Base-by-base conservation (phyloP, 2,113 vertebrate genomes). In the Dasyprocta punctata region DNA sequence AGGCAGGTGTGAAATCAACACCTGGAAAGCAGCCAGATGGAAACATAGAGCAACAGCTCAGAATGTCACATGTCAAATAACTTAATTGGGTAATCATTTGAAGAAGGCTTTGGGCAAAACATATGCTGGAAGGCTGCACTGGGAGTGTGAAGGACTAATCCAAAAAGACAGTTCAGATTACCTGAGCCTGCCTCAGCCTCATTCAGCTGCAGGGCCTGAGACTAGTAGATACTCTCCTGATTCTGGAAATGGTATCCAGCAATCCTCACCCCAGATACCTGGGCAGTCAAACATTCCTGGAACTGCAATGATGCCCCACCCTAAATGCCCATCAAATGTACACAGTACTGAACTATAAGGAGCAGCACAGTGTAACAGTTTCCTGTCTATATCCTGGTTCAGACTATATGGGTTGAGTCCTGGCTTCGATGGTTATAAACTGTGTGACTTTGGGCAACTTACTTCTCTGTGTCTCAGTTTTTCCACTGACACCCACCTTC, bases 11-110 rank as follows among this genome's bases (percentile, higher is more conserved):
- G 90, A 94, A 90, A 84, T 93, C 71, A 61, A 86, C n/a, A 92
- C 81, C 87, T 96, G 96, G 96, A 95, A 95, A 92, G 88, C 73
- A 56, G 96, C 93, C 97, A 96, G 14, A 41, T 86, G 85, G 84
- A 90, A 63, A 90, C 47, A 82, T 73, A 75, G 95, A 95, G 86
- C 84, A 87, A 82, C 69, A 44, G 41, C 86, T 97, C 89, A 92
- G 75, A 92, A 90, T 60, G 93, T 80, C 94, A 90, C 63, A 75
- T 47, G 88, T 95, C 96, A 92, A 33, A 84, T 75, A 88, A 44
- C 60, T 94, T 95, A 89, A 97, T 33, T 92, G 92, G 73, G 85
- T 80, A 89, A 89, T 95, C 81, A 90, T 73, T 87, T 86, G 90
- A 90, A 94, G 86, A 93, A 82, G 26, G 44, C 12, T 83, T 94